These are phyloP conservation scores for Drosophila mimetica DNA, from an alignment of 2,888 invertebrate species.

Conservation along the genomic window DNA sequence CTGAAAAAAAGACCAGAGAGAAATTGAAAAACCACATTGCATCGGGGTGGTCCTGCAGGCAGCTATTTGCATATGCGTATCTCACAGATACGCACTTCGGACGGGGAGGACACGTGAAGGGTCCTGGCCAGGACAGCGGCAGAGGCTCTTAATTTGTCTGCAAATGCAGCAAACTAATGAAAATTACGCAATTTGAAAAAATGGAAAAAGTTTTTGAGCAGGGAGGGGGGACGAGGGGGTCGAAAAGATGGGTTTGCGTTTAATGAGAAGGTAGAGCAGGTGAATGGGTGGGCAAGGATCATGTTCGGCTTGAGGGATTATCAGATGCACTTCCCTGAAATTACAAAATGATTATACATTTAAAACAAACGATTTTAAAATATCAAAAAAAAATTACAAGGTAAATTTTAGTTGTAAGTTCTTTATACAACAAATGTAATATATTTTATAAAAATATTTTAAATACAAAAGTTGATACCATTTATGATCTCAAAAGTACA, in stretches of 20 bases:
- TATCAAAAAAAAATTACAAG: too few species aligned
- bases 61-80: slow-evolving; percentile 66
- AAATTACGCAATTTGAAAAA: slow-evolving; percentile 80
- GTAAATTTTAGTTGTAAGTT: too few species aligned
- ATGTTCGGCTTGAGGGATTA: background rate
- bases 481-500: too few species aligned
- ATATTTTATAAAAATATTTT: too few species aligned
- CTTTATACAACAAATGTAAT: too few species aligned
- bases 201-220: slow-evolving; percentile 41
- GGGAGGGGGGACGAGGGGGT: slow-evolving; percentile 10
- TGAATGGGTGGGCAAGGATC: background rate
- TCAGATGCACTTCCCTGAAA: too few species aligned
- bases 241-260: background rate
- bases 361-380: too few species aligned
- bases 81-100: slow-evolving; percentile 74
- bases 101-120: background rate
- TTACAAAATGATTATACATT: too few species aligned
- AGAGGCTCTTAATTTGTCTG: slow-evolving; percentile 74
- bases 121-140: slow-evolving; percentile 25
- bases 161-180: slow-evolving; percentile 79
- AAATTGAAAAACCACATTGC: slow-evolving; percentile 75
- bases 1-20: slow-evolving; percentile 41
- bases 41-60: slow-evolving; percentile 66
- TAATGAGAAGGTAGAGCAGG: slow-evolving; percentile 10
- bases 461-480: background rate